These are phyloP conservation scores for Callyntrura sp. DNA, from an alignment of 2,888 invertebrate species.

Conservation along the genomic window DNA sequence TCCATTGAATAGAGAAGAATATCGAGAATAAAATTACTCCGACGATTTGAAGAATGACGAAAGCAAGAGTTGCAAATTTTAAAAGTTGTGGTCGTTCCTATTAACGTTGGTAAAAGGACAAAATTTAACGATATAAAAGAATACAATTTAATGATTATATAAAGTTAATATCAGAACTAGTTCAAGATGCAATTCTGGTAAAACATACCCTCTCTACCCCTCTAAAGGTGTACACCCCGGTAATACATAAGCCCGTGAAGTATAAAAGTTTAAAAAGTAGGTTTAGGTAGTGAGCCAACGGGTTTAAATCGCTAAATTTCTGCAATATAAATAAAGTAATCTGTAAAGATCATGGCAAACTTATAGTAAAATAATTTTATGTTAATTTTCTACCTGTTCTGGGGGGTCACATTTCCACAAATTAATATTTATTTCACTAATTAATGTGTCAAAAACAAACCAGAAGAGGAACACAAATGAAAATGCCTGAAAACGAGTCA, in stretches of 20 bases:
- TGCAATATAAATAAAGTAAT: constrained; percentile 41
- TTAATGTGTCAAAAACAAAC: constrained; percentile 78
- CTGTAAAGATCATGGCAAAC: not conserved
- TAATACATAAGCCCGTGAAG: constrained; percentile 59
- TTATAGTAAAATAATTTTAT: not conserved
- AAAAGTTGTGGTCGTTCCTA: constrained; percentile 70
- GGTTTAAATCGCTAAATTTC: constrained; percentile 64
- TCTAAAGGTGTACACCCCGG: constrained; percentile 77
- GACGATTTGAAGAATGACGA: constrained; percentile 74
- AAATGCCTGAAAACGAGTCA: constrained; percentile 70
- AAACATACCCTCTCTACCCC: constrained; percentile 80
- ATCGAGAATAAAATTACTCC: constrained; percentile 68
- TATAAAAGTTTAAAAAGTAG: constrained; percentile 77
- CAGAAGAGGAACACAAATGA: constrained; percentile 76
- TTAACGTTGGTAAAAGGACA: no score
- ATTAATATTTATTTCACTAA: constrained; percentile 74
- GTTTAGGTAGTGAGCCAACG: constrained; percentile 71
- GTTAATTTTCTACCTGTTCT: constrained; percentile 52
- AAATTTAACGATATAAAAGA: no score
- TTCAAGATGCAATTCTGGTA: no score
- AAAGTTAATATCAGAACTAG: no score
- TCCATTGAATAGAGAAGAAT: constrained; percentile 70
- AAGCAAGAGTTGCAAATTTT: constrained; percentile 72
- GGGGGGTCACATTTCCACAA: constrained; percentile 76
- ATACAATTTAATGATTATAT: no score